Evolutionary conservation across 2,888 invertebrate genomes (phyloP).

Genomic region (Brachypterus glaber): DNA sequence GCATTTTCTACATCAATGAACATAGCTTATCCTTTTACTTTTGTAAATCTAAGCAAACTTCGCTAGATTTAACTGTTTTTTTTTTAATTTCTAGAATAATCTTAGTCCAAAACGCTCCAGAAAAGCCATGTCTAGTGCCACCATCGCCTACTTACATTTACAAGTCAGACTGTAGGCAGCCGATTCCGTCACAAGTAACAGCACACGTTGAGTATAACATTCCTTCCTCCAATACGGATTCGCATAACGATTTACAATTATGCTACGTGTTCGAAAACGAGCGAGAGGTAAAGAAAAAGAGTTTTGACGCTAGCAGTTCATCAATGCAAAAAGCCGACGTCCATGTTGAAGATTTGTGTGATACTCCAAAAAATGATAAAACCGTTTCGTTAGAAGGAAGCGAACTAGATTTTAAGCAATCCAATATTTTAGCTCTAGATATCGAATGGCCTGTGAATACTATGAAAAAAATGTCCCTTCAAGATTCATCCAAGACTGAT

Average conservation of each 20-base stretch:
- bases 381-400: neutral
- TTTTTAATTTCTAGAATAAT: conserved; percentile 57
- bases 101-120: conserved; percentile 85
- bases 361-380: conserved; percentile 21
- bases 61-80: no score
- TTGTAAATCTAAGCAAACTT: no score
- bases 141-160: conserved; percentile 49
- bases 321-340: conserved; percentile 33
- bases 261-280: conserved; percentile 35
- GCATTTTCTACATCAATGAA: no score
- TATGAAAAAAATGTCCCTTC: conserved; percentile 31
- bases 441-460: conserved; percentile 37
- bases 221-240: conserved; percentile 33
- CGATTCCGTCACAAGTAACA: conserved; percentile 44
- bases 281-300: conserved; percentile 20
- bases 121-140: conserved; percentile 59
- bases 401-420: conserved; percentile 9
- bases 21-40: no score
- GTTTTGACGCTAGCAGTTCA: conserved; percentile 27
- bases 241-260: conserved; percentile 30
- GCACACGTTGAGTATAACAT: conserved; percentile 54
- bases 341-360: conserved; percentile 29
- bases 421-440: conserved; percentile 44
- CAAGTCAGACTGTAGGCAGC: conserved; percentile 31
- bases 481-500: conserved; percentile 32